Evolutionary conservation across 1,140 invertebrate species (phyloP).

Genomic region (Leptonema lineaticorne): DNA sequence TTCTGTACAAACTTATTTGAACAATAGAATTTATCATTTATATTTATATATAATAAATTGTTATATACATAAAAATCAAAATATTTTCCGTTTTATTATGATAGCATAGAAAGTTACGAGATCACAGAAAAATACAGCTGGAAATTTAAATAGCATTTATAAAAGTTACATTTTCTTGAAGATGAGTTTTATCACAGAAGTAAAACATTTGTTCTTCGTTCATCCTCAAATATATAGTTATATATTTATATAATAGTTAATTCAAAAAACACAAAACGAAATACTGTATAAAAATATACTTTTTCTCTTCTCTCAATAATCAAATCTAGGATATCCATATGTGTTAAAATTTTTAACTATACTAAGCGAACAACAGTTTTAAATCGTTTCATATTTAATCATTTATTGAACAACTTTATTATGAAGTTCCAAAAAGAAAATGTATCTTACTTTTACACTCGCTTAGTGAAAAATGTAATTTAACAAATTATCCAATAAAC

Average conservation of each 20-base stretch:
- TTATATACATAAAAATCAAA: conserved; percentile 38
- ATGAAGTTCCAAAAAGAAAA: background rate
- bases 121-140: conserved; percentile 62
- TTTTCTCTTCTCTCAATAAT: background rate
- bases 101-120: conserved; percentile 48
- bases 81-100: conserved; percentile 35
- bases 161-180: conserved; percentile 34
- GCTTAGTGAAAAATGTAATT: too few relatives aligned
- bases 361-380: too few relatives aligned
- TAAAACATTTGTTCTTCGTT: conserved; percentile 38
- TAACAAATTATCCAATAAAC: too few relatives aligned
- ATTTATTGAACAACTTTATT: too few relatives aligned
- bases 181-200: conserved; percentile 40
- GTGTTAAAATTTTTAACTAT: conserved; percentile 22
- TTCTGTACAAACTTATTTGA: conserved; percentile 39
- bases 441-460: too few relatives aligned
- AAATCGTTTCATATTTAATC: too few relatives aligned
- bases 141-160: conserved; percentile 49
- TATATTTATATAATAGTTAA: conserved; percentile 19
- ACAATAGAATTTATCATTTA: conserved; percentile 26
- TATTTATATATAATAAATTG: too few relatives aligned
- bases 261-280: conserved; percentile 11
- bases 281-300: conserved; percentile 31
- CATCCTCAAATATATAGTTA: conserved; percentile 29
- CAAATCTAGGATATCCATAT: too few relatives aligned